Evolutionary conservation across 2,888 invertebrate genomes (phyloP).

Genomic region (Drosophila siamana): DNA sequence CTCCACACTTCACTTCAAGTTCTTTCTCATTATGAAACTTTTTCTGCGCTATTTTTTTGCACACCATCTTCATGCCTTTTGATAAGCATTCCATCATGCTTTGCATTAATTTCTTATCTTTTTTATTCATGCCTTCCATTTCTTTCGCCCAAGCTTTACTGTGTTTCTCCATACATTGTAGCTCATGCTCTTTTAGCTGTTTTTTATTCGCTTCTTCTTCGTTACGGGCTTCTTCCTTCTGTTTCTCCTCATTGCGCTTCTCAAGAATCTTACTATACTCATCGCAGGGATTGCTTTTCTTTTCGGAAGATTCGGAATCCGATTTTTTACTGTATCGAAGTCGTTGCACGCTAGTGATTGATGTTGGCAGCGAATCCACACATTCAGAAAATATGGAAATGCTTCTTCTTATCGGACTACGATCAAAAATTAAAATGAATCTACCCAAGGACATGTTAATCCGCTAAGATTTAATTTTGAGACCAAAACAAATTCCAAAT

Average conservation of each 20-base stretch:
- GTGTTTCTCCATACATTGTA: conserved; percentile 5
- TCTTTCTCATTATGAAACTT: conserved; percentile 12
- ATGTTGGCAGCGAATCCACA: conserved; percentile 3
- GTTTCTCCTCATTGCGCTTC: background rate
- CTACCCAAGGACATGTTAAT: conserved; percentile 9
- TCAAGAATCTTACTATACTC: conserved; percentile 8
- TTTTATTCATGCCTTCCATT: conserved; percentile 14
- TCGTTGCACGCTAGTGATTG: background rate
- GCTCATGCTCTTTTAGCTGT: conserved; percentile 1
- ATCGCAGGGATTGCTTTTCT: conserved; percentile 9
- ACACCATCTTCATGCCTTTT: conserved; percentile 16
- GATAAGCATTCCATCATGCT: conserved; percentile 30
- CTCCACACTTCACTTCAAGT: background rate
- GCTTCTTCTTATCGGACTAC: background rate
- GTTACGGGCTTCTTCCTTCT: background rate
- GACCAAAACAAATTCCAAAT: background rate
- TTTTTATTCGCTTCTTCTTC: conserved; percentile 2
- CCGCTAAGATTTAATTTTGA: background rate
- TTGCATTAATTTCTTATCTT: conserved; percentile 17
- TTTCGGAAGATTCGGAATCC: background rate
- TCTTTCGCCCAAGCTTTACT: conserved; percentile 7
- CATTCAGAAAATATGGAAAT: background rate
- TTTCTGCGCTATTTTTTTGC: conserved; percentile 10
- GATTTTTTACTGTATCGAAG: conserved; percentile 16
- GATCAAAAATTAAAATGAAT: conserved; percentile 6